These are phyloP conservation scores for Drosophila elegans DNA, from an alignment of 1,140 invertebrate species.

Conservation along the genomic window DNA sequence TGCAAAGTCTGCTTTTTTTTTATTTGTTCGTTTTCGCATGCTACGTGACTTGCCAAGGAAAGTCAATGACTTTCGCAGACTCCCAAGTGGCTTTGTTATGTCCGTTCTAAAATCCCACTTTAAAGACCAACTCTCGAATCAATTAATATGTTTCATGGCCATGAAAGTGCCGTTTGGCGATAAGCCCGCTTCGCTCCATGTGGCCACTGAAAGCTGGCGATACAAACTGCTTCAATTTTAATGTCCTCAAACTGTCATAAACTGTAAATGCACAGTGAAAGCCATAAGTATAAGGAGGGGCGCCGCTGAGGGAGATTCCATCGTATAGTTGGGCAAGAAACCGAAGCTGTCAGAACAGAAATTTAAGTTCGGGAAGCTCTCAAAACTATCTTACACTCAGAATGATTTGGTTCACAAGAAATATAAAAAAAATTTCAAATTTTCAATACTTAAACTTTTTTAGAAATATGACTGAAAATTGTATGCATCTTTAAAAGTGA, in stretches of 20 bases:
- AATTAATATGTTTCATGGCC: conserved; percentile 37
- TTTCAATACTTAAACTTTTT: no score
- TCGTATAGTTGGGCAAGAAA: background rate
- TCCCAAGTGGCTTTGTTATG: conserved; percentile 23
- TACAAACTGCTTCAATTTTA: conserved; percentile 45
- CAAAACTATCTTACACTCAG: conserved; percentile 1
- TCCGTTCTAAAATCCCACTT: conserved; percentile 14
- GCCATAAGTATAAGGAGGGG: conserved; percentile 34
- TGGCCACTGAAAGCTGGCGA: conserved; percentile 16
- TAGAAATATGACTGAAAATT: no score
- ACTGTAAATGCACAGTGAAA: conserved; percentile 57
- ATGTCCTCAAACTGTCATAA: conserved; percentile 67
- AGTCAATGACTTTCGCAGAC: conserved; percentile 37
- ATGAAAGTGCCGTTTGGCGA: conserved; percentile 20
- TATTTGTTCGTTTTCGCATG: background rate
- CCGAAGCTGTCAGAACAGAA: conserved; percentile 43
- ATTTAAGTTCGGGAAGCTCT: conserved; percentile 48
- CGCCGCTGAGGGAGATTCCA: conserved; percentile 2
- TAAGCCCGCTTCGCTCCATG: conserved; percentile 17
- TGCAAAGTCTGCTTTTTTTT: conserved; percentile 8
- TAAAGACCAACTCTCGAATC: conserved; percentile 32
- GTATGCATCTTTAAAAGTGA: no score
- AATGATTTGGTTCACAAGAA: background rate
- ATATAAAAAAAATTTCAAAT: no score
- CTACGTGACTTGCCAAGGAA: conserved; percentile 26